Conservation (phyloP, 2,113 vertebrate genomes). For the Syngnathoides biaculeatus region DNA sequence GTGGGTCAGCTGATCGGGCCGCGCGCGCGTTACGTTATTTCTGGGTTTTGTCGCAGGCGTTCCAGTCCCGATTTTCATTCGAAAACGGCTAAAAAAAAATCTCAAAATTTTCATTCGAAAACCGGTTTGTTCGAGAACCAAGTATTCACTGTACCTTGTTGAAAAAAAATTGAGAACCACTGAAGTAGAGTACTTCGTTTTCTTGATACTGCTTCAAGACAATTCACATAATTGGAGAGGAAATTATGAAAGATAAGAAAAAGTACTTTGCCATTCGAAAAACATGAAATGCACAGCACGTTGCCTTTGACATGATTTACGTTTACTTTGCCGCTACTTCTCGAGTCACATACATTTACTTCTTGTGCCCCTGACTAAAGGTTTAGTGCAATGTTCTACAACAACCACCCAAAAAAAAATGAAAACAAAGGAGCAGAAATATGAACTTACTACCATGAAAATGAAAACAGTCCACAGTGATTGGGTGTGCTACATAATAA, state of each 20-base stretch:
- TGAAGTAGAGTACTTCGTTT: too few relatives aligned
- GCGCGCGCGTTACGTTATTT: too few relatives aligned
- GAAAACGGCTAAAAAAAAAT: too few relatives aligned
- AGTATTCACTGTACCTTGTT: too few relatives aligned
- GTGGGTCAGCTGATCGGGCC: too few relatives aligned
- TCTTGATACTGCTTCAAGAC: too few relatives aligned
- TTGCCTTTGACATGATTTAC: not conserved
- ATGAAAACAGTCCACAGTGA: conserved; percentile 60
- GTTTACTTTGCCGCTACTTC: not conserved
- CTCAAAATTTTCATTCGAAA: too few relatives aligned
- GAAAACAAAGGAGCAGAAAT: conserved; percentile 28
- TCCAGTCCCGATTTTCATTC: too few relatives aligned
- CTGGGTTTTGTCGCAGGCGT: too few relatives aligned
- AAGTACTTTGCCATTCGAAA: not conserved
- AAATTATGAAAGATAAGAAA: not conserved
- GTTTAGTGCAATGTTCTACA: not conserved
- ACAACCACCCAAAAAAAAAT: conserved; percentile 9
- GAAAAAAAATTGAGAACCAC: too few relatives aligned
- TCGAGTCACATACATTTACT: not conserved
- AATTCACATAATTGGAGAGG: too few relatives aligned
- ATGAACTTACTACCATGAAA: conserved; percentile 14
- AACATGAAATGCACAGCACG: not conserved
- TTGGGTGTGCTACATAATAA: conserved; percentile 53
- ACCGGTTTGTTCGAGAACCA: too few relatives aligned
- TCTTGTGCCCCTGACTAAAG: not conserved